Evolutionary conservation across 2,113 vertebrate species (phyloP), one percentile per base, ranked within the genome.

Genomic region (Lepisosteus oculatus): DNA sequence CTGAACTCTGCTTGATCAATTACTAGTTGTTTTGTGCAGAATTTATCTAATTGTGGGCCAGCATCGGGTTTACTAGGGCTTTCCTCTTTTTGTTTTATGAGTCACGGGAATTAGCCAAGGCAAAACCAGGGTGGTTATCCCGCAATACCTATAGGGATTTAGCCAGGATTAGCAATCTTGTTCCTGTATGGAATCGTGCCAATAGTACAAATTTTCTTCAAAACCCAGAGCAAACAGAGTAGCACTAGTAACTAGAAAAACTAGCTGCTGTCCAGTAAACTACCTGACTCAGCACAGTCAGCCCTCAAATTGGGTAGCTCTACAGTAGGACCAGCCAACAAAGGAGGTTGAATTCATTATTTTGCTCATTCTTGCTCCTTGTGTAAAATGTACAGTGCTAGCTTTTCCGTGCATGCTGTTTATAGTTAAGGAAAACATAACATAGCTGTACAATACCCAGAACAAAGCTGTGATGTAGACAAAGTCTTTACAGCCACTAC

Each of bases 341-440:
- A 17, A 59, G 14, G n/a, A 45, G 56, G 67, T 59, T 43, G n/a
- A 47, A 44, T 57, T 56, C 5, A 63, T 72, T 6, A 14, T 55
- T 43, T 43, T 3, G 47, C 59, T 74, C 29, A 29, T 12, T 61
- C 59, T 45, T 61, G 43, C 41, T 63, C 61, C 15, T 17, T 45
- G 55, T 61, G 43, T 61, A 43, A 74, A 14, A 69, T n/a, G 13
- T 71, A 70, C 72, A 69, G 59, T 56, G 57, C 57, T 11, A 67
- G 51, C 56, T 72, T 75, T 56, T 71, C 63, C 63, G 74, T 72
- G 65, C 64, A 77, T 70, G 66, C 44, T 17, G 61, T 65, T 55
- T 43, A 71, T 63, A 17, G 14, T 5, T 55, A 9, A 51, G 5
- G 47, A 51, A 51, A 51, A 59, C 56, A 59, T 14, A 12, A n/a